Base-by-base conservation (phyloP, 2,888 invertebrate genomes). In the Drosophila borborema region DNA sequence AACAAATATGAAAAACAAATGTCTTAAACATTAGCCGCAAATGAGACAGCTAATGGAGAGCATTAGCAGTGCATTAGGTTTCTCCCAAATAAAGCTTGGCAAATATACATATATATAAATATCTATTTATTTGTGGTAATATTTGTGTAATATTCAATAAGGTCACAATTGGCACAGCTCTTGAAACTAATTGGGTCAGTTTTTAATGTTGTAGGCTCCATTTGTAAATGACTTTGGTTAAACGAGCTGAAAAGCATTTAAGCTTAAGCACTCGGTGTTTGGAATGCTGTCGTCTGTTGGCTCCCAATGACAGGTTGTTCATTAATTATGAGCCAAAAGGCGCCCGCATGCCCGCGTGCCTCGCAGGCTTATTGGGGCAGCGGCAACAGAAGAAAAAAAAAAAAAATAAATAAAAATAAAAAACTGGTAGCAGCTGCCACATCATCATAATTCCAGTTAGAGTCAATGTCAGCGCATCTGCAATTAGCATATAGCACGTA, bases 401-500 rank as follows among this genome's bases (percentile, higher is more conserved):
- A 34, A 63, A 68, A 74, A 77, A n/a, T n/a, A n/a, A n/a, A n/a
- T n/a, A n/a, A 38, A 12, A 34, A 55, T 12, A 5, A 18, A 61
- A 72, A 79, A 80, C 80, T 77, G 55, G 77, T 80, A 74, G 80
- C 77, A 45, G 49, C 28, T 55, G 70, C 56, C 48, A 18, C 31
- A 64, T 23, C 55, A 10, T n/a, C 23, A 28, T 45, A 34, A 40
- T 65, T 31, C 36, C 16, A 58, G 6, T 46, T 43, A 18, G 46
- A 51, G n/a, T 69, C 82, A 82, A 82, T 82, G 84, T 67, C 82
- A 60, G 36, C 67, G 58, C 78, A 70, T 84, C 78, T 73, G 78
- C 78, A 75, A 78, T 74, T 69, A 77, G 55, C 81, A 80, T 77
- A 48, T 66, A 48, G 7, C 59, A 56, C 61, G 58, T 43, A 64